phyloP scores from a whole-genome alignment of 1,140 invertebrate species.

The Magallana gigas region DNA sequence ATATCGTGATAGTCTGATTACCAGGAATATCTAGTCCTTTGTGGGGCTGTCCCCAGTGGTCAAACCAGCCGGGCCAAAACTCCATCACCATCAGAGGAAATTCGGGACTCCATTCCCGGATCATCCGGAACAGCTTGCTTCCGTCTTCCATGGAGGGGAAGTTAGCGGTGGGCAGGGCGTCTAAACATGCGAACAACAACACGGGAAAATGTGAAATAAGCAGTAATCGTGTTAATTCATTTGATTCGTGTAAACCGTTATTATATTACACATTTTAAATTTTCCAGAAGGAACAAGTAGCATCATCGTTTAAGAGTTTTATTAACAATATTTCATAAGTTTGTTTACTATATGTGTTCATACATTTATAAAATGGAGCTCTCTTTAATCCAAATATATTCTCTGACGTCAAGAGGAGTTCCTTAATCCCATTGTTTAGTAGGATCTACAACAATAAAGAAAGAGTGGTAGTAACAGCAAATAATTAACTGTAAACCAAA shows the following conservation, averaged over 20 bases:
- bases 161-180: slow-evolving; percentile 81
- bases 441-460: slow-evolving; percentile 61
- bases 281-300: too few species aligned
- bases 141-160: slow-evolving; percentile 76
- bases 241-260: too few species aligned
- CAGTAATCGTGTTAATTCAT: neutral
- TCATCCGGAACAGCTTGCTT: slow-evolving; percentile 64
- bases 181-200: slow-evolving; percentile 45
- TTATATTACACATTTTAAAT: too few species aligned
- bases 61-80: slow-evolving; percentile 86
- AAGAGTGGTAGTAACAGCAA: neutral
- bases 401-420: slow-evolving; percentile 82
- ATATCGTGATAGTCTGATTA: neutral
- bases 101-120: slow-evolving; percentile 79
- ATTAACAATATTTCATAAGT: too few species aligned
- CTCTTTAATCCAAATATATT: slow-evolving; percentile 69
- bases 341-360: slow-evolving; percentile 51
- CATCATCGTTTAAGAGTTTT: too few species aligned
- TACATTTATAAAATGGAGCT: slow-evolving; percentile 76
- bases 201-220: neutral
- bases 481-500: neutral
- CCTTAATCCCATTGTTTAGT: slow-evolving; percentile 77
- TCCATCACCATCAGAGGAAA: slow-evolving; percentile 84
- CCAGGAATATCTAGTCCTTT: slow-evolving; percentile 44
- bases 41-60: slow-evolving; percentile 81